Base-by-base conservation (phyloP, 2,888 invertebrate genomes). In the Leptarthrus brevirostris region DNA sequence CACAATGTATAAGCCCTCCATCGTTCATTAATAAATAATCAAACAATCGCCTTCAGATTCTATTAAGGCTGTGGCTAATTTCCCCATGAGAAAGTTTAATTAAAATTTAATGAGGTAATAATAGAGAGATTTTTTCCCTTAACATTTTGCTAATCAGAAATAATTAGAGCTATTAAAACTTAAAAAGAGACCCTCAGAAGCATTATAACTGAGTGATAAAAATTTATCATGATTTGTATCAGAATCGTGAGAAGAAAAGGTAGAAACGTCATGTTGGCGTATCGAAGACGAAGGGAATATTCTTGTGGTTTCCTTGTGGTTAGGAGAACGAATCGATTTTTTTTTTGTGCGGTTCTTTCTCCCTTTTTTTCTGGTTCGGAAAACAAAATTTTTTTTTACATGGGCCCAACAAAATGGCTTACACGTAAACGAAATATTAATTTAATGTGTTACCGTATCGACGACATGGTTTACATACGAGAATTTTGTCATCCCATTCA, bases 51-150 rank as follows among this genome's bases (percentile, higher is more conserved):
- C 36, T 58, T 34, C 34, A 12, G 20, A 58, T 36, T 36, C 14
- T 16, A 12, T 36, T 36, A 16, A 20, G 36, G 18, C 58, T 58
- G 36, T n/a, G 36, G 58, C 18, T 34, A 58, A 58, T 58, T 58
- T 58, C 36, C 58, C 58, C 58, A 58, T 58, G 36, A 34, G 36
- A 58, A 58, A 58, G 58, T 58, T 58, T 58, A 58, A 58, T 58
- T 58, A 58, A 58, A 58, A 34, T 58, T 58, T 58, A 58, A 58
- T 58, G 58, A 58, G 58, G 58, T 58, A 58, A 58, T 58, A 58
- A 58, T 58, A 58, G 58, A 36, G 58, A 34, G 58, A 36, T 58
- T 58, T 58, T 58, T 58, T 58, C 36, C 20, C 36, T 26, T 8
- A 26, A 58, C 36, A 58, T 20, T 58, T 58, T 58, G 58, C 34